These are phyloP conservation scores for Sinocyclocheilus grahami DNA, from an alignment of 2,113 vertebrate genomes.

Conservation along the genomic window DNA sequence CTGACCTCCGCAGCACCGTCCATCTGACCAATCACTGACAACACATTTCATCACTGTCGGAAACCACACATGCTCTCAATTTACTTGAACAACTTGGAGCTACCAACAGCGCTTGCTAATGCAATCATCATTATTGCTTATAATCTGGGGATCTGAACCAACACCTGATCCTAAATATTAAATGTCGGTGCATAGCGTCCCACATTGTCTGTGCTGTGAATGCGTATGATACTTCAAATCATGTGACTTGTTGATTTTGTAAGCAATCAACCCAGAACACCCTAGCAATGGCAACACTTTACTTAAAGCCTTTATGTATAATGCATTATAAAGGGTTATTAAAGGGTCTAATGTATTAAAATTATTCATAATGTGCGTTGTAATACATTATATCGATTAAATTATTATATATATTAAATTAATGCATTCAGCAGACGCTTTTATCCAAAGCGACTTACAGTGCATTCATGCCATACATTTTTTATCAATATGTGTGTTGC, in stretches of 20 bases:
- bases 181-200: neutral
- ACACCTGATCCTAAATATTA: neutral
- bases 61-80: slow-evolving; percentile 6
- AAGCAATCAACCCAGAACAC: neutral
- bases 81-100: neutral
- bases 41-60: slow-evolving; percentile 14
- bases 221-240: neutral
- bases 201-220: neutral
- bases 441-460: no score
- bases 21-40: slow-evolving; percentile 23
- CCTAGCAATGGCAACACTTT: neutral
- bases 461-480: no score
- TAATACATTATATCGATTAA: no score
- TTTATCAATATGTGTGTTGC: no score
- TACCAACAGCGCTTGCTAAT: neutral
- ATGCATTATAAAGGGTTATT: no score
- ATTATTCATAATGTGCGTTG: no score
- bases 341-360: no score
- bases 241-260: neutral
- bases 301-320: neutral
- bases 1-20: slow-evolving; percentile 3
- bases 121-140: neutral
- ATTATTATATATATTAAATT: no score
- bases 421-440: no score
- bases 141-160: neutral